Evolutionary conservation across 2,113 vertebrate species (phyloP).

Genomic region (Noctilio leporinus): DNA sequence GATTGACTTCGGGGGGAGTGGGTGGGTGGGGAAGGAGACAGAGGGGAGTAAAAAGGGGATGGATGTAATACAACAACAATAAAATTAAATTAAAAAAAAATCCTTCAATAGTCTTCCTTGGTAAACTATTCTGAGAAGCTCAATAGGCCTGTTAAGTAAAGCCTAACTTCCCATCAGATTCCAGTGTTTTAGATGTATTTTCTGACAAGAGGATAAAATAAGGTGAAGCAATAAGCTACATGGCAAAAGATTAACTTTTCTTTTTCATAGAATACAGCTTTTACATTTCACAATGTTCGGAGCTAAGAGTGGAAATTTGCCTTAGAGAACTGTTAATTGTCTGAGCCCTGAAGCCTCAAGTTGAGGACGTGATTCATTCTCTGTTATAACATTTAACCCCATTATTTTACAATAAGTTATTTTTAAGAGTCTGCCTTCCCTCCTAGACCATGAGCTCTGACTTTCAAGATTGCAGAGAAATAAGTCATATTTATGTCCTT

Average conservation of each 20-base stretch:
- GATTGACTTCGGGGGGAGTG: too few relatives aligned
- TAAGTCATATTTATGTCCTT: not conserved
- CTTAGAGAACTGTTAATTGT: conserved; percentile 32
- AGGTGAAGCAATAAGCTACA: conserved; percentile 37
- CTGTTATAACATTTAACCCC: not conserved
- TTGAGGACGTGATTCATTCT: not conserved
- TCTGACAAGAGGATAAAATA: conserved; percentile 43
- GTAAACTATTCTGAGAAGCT: conserved; percentile 65
- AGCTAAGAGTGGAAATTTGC: not conserved
- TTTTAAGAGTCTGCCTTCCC: conserved; percentile 9
- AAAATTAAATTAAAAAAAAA: too few relatives aligned
- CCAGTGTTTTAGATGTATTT: not conserved
- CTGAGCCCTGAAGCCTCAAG: not conserved
- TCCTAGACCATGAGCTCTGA: not conserved
- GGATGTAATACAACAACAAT: too few relatives aligned
- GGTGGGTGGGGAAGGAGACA: too few relatives aligned
- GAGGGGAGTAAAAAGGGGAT: too few relatives aligned
- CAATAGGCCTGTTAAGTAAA: conserved; percentile 64
- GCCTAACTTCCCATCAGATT: conserved; percentile 20
- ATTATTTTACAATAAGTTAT: conserved; percentile 19
- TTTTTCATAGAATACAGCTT: not conserved
- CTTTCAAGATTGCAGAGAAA: not conserved
- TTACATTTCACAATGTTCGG: not conserved
- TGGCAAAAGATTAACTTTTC: not conserved
- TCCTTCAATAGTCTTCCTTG: conserved; percentile 62